Evolutionary conservation across 2,113 vertebrate genomes (phyloP), one percentile per base, ranked within the genome.

Genomic region (Heterotilapia buettikoferi): DNA sequence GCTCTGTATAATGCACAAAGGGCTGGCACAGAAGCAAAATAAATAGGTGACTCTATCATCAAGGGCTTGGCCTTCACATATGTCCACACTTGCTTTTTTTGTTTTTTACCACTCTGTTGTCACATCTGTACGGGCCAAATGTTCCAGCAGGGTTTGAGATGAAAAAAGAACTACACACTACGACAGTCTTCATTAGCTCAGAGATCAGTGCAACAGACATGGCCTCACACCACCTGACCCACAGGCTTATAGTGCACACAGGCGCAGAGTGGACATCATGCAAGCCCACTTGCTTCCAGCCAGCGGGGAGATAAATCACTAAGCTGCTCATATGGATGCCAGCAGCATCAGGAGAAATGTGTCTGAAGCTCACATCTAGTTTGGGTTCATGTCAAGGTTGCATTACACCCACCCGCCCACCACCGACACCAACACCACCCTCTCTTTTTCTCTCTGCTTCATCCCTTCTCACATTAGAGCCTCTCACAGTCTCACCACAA

Each of bases 401-500:
- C 89, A 87, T 88, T 88, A 87, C 91, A 88, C 82, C 86, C 86
- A 91, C 88, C 88, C 82, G 6, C 88, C 80, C 84, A 85, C 40
- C 82, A 50, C 29, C 90, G 73, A 31, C 84, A 86, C 81, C 92
- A 89, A 43, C 89, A 88, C 80, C 91, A 83, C 84, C 93, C 83
- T 29, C 79, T 85, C 76, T 63, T 82, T 66, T 57, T 57, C 71
- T 68, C 84, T 89, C 90, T 56, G 88, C 89, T 91, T 93, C 92
- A 93, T 96, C 95, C 89, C 85, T 95, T 93, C 94, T 95, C 93
- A 95, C 94, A 95, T 94, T 95, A 94, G 95, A 93, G 92, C 94
- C 91, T 94, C 93, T 94, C 93, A 86, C 93, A 92, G 89, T 91
- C 63, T 88, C 93, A 86, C 89, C 90, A 85, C 86, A 90, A 89